Base-by-base conservation (phyloP, 2,888 invertebrate genomes). In the Drosophila monieri region DNA sequence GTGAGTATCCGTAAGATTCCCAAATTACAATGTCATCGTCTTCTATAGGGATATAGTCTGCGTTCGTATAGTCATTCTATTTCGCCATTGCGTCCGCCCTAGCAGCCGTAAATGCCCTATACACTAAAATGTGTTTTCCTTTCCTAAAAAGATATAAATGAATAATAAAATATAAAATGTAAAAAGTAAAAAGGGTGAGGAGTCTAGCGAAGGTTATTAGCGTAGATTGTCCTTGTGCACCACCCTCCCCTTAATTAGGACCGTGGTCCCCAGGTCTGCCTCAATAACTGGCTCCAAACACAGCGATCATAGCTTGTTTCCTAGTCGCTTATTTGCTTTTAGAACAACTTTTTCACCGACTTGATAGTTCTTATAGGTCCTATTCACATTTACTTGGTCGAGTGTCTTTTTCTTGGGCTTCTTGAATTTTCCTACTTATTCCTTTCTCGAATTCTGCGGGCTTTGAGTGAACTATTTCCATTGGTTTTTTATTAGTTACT, bases 301-400 rank as follows among this genome's bases (percentile, higher is more conserved):
- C 2, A 48, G 10, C 0, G 32, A 12, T 4, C 18, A 15, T 1
- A 37, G 25, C 15, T 55, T 55, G 4, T 25, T 55, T 8, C 4
- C 35, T 2, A 37, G 15, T 8, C 55, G n/a, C 12, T 46, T 46
- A 12, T 55, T 47, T 4, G 18, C 8, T 12, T 55, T 55, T 6
- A 55, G 14, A 6, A 44, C 27, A 2, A 55, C 55, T 15, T 55
- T 55, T 12, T 47, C 47, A 2, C 46, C 55, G 9, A 55, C 46
- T 8, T 25, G 14, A 12, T 35, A 55, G 3, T 0, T 12, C 35
- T 25, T 47, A n/a, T 39, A 18, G 0, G 9, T n/a, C 18, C 46
- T 23, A 5, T 23, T 3, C n/a, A n/a, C n/a, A n/a, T n/a, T n/a
- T n/a, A n/a, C n/a, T n/a, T n/a, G n/a, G n/a, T n/a, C n/a, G n/a